Conservation (phyloP, 1,140 invertebrate genomes). For the Portunus trituberculatus region DNA sequence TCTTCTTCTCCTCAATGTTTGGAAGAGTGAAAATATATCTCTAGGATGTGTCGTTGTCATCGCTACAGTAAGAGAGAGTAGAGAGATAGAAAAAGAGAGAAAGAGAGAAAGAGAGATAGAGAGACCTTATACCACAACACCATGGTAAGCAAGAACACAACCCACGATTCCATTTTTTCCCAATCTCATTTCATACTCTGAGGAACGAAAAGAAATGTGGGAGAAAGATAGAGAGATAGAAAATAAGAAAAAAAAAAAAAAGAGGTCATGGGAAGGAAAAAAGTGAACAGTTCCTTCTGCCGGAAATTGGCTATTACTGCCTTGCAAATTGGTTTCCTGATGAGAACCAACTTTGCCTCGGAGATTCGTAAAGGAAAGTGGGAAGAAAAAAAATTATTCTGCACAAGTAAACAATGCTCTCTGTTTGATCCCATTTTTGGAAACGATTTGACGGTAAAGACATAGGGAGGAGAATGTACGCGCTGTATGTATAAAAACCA, state of each 20-base stretch:
- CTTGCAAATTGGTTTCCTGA: constrained; percentile 21
- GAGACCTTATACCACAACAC: too few relatives aligned
- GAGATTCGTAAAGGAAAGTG: background rate
- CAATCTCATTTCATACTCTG: too few relatives aligned
- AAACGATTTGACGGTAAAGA: background rate
- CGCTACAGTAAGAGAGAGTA: too few relatives aligned
- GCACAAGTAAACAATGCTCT: background rate
- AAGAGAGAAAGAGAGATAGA: too few relatives aligned
- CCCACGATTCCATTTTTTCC: too few relatives aligned
- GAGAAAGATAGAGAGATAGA: too few relatives aligned
- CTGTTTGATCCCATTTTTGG: background rate
- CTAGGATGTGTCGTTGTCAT: too few relatives aligned
- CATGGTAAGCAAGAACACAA: too few relatives aligned
- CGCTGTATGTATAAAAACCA: background rate
- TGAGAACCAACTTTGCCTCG: background rate
- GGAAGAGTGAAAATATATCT: too few relatives aligned
- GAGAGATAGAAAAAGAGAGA: too few relatives aligned
- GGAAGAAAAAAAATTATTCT: background rate
- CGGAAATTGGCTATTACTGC: constrained; percentile 21
- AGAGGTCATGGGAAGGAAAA: background rate
- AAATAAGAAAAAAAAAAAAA: background rate
- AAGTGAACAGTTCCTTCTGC: background rate
- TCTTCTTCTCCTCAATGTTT: too few relatives aligned
- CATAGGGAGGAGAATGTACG: background rate
- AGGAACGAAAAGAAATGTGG: too few relatives aligned